A percentile compares a stretch with the other conserved stretches of the same genome.
These are phyloP conservation scores for Loxodonta africana DNA, from an alignment of 2,113 vertebrate genomes.

Conservation along the genomic window DNA sequence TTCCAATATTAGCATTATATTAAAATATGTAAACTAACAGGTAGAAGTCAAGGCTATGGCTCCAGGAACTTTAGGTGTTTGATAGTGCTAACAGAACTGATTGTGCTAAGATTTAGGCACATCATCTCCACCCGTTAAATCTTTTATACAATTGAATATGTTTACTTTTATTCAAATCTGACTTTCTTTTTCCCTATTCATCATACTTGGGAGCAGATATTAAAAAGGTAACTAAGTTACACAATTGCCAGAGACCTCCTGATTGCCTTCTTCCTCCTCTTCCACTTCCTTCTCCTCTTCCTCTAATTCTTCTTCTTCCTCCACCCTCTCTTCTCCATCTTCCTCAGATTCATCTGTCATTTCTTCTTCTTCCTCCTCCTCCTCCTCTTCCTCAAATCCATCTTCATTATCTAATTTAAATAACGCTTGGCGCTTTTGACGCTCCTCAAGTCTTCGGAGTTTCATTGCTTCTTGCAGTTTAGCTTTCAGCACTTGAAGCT, in stretches of 20 bases:
- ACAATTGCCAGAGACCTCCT: constrained; percentile 82
- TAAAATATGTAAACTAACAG: background rate
- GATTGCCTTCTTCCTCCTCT: constrained; percentile 89
- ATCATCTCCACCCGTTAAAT: background rate
- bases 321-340: constrained; percentile 91
- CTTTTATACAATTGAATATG: background rate
- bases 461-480: constrained; percentile 98
- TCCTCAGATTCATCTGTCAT: constrained; percentile 95
- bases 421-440: constrained; percentile 92
- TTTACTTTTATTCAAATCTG: background rate
- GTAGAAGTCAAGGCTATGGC: background rate
- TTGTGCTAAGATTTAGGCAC: background rate
- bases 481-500: constrained; percentile 94
- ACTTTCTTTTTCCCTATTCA: constrained; percentile 53
- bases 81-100: background rate
- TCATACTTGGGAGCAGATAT: background rate
- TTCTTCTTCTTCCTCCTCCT: constrained; percentile 94
- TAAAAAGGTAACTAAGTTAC: constrained; percentile 42
- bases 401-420: constrained; percentile 97
- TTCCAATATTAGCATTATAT: constrained; percentile 21
- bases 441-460: constrained; percentile 93
- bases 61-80: background rate
- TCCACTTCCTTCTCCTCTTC: constrained; percentile 92
- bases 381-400: constrained; percentile 94
- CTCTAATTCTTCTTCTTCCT: constrained; percentile 93